phyloP scores from a whole-genome alignment of 1,140 invertebrate genomes.

The Ostrea denselamellosa region DNA sequence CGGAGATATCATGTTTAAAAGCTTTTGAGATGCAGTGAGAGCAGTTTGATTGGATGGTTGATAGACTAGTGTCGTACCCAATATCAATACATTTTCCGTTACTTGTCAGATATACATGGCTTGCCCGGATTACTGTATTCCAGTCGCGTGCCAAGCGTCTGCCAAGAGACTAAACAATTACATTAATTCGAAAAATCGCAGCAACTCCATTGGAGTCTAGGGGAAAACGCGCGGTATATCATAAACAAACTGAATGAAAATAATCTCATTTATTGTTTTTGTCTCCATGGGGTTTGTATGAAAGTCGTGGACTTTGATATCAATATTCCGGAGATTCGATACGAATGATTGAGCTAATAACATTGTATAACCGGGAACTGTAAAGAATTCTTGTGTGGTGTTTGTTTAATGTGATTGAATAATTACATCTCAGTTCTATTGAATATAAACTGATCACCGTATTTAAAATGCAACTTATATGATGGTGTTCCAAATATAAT shows the following conservation, averaged over 20 bases:
- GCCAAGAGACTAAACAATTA: constrained; percentile 17
- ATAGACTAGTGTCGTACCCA: neutral
- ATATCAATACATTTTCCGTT: neutral
- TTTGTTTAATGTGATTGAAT: neutral
- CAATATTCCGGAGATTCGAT: neutral
- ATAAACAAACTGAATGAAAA: constrained; percentile 16
- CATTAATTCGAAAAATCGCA: constrained; percentile 21
- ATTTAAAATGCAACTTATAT: too few species aligned
- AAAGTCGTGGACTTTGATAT: neutral
- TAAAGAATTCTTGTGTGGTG: neutral
- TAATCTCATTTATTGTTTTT: constrained; percentile 28
- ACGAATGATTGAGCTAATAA: neutral
- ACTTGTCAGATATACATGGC: neutral
- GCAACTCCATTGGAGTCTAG: neutral
- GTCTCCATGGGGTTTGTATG: neutral
- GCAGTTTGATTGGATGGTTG: neutral
- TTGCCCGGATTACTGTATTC: neutral
- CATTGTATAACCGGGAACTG: neutral
- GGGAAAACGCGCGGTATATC: neutral
- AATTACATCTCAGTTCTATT: neutral
- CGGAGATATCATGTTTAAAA: neutral
- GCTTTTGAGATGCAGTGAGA: constrained; percentile 11
- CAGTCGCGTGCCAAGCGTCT: neutral
- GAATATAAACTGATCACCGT: too few species aligned
- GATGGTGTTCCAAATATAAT: too few species aligned